Conservation (phyloP, 2,888 invertebrate genomes). For the Galerucella calmariensis region DNA sequence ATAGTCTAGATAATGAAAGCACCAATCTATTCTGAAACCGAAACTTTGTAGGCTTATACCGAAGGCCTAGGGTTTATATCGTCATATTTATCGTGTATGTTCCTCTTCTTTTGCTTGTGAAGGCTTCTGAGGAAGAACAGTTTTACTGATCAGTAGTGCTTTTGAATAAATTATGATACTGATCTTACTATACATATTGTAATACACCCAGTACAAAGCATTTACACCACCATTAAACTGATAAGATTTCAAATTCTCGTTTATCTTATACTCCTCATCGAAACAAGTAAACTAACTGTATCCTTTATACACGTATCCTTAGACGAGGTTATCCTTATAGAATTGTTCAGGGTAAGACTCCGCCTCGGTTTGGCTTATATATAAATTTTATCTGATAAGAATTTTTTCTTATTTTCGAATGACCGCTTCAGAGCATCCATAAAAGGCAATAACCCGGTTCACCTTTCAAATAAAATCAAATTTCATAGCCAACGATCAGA, state of each 20-base stretch:
- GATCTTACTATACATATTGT: no score
- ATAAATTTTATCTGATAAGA: conserved; percentile 30
- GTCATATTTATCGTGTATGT: no score
- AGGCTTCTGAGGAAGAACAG: no score
- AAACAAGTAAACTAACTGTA: neutral
- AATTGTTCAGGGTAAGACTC: conserved; percentile 8
- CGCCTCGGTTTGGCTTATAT: conserved; percentile 16
- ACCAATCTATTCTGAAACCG: no score
- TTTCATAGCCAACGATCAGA: conserved; percentile 56
- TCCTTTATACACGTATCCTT: neutral
- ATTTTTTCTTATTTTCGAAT: conserved; percentile 31
- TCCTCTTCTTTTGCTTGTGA: no score
- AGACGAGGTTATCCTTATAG: neutral
- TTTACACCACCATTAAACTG: no score
- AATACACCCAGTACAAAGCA: no score
- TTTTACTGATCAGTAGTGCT: no score
- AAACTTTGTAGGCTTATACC: no score
- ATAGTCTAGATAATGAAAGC: no score
- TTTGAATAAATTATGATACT: no score
- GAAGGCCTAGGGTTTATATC: no score
- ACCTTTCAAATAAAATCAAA: conserved; percentile 55
- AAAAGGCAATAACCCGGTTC: conserved; percentile 52
- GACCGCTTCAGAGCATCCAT: conserved; percentile 42
- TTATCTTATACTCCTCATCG: neutral
- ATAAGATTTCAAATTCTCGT: neutral